phyloP scores from a whole-genome alignment of 2,797 vertebrate species.

The Fringilla coelebs region DNA sequence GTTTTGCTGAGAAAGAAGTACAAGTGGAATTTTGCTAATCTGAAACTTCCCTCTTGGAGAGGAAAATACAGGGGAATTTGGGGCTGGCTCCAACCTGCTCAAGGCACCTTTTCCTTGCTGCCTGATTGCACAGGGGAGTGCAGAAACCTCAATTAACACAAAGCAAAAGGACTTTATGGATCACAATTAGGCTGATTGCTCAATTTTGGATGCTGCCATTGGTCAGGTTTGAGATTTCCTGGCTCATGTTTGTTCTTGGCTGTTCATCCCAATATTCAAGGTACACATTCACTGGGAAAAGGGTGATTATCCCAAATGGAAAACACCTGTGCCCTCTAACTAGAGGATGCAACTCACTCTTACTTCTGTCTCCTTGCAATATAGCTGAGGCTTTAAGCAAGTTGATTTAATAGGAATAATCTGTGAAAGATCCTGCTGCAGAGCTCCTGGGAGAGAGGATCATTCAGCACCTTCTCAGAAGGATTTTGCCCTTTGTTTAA shows the following conservation, averaged over 20 bases:
- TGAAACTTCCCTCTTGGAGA: background rate
- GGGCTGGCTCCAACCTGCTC: background rate
- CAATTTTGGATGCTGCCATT: background rate
- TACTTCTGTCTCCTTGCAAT: background rate
- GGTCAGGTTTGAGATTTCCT: background rate
- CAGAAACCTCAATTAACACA: background rate
- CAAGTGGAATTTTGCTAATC: background rate
- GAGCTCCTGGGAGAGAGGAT: background rate
- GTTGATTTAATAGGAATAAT: background rate
- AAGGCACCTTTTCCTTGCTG: background rate
- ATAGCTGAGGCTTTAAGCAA: background rate
- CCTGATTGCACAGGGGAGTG: background rate
- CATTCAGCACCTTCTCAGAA: conserved; percentile 5
- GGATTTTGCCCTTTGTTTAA: background rate
- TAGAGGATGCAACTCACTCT: background rate
- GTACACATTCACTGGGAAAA: background rate
- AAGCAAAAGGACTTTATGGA: background rate
- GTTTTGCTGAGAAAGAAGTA: background rate
- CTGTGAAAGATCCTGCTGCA: background rate
- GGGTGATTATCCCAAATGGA: conserved; percentile 7
- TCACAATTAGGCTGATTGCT: background rate
- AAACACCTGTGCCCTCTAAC: background rate
- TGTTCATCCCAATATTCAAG: background rate
- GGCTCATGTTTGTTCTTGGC: background rate
- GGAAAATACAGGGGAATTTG: background rate